These are phyloP conservation scores for Mastomys coucha DNA, from an alignment of 2,113 vertebrate species.

Conservation along the genomic window DNA sequence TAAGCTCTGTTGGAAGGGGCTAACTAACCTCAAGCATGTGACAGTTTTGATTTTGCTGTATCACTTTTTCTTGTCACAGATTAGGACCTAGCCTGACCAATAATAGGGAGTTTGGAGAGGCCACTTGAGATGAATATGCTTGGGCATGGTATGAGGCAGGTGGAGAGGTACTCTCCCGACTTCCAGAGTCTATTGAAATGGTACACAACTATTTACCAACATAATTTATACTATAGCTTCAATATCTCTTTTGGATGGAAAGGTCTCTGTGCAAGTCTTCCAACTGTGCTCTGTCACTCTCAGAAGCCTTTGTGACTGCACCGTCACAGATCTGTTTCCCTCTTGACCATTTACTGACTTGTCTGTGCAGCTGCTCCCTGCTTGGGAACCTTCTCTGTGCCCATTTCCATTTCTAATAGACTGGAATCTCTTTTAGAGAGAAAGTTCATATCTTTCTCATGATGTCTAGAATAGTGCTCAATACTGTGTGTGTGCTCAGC, in stretches of 20 bases:
- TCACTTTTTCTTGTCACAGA: not conserved
- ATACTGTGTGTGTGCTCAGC: not conserved
- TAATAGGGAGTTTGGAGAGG: not conserved
- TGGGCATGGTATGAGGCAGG: not conserved
- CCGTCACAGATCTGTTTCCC: not conserved
- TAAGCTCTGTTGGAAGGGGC: not conserved
- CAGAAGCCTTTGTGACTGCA: not conserved
- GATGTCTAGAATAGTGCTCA: not conserved
- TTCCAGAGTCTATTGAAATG: not conserved
- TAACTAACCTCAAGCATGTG: not conserved
- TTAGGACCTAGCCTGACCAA: not conserved
- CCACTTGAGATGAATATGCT: not conserved
- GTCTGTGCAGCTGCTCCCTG: not conserved
- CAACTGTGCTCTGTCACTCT: not conserved
- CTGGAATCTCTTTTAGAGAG: not conserved
- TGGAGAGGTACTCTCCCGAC: not conserved
- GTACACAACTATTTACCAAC: not conserved
- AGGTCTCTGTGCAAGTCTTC: not conserved
- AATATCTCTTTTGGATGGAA: not conserved
- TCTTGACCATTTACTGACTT: not conserved
- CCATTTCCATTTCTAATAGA: not conserved
- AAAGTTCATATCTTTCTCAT: not conserved
- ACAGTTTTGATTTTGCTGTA: not conserved
- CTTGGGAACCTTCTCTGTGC: rapidly evolving
- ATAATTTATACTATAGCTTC: not conserved